Evolutionary conservation across 2,113 vertebrate genomes (phyloP), one percentile per base, ranked within the genome.

Genomic region (Oryzias celebensis): DNA sequence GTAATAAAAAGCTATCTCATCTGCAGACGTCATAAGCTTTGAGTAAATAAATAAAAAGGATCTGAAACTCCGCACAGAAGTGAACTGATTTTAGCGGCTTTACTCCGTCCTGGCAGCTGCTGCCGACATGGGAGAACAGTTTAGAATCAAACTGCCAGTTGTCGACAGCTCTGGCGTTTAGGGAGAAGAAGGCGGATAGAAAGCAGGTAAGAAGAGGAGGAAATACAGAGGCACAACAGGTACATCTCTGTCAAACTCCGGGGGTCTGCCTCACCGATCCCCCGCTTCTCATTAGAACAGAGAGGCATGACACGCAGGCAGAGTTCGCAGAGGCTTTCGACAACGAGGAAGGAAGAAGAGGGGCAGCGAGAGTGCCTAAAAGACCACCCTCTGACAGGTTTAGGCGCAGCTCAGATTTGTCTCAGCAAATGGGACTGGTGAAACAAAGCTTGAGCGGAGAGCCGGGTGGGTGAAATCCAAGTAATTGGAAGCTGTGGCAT

Each of bases 221-320:
- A 69, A 71, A 74, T 68, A 58, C 67, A 63, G 82, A 76, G 71
- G 67, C 75, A 83, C 85, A 84, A 86, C 82, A 86, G 82, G 87
- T 83, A 86, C 81, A 85, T 59, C 77, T 82, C 82, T 86, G 83
- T 88, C 84, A 87, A 79, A 86, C 79, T 83, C 81, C 65, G 58
- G 69, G 74, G 78, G 80, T 81, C 75, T 76, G 64, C 67, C 56
- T 74, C 1, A 71, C 63, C 70, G 80, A 87, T 80, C 85, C 77
- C 10, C 65, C 82, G 78, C 83, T 77, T 85, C 84, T 90, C 87
- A 91, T 91, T 89, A 88, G 84, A 89, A 88, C 68, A 69, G 80
- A 69, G 80, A 85, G 68, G 75, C 73, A 84, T 88, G 86, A 83
- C 81, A 85, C 73, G 55, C 66, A 76, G 62, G 52, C 59, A 55